Evolutionary conservation across 2,888 invertebrate genomes (phyloP), one percentile per base, ranked within the genome.

Genomic region (Troides aeacus): DNA sequence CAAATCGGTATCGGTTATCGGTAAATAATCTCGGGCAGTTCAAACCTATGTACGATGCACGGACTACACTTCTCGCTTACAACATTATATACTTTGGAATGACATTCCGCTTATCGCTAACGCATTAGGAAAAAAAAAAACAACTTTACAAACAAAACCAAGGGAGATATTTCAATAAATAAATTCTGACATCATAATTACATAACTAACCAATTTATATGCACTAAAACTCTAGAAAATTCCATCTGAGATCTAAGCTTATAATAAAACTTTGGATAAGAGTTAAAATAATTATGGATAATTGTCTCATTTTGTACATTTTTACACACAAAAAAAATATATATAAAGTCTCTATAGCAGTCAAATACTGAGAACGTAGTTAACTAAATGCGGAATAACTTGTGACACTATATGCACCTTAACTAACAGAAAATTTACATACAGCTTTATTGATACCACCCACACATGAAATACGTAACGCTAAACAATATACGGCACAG

Each of bases 251-350:
- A 92, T 92, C 92, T 92, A 89, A 87, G 80, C 91, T 92, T 92
- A 91, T 80, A 88, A 87, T 89, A 89, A 85, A 91, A 90, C 92
- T 92, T 92, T 92, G 92, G 92, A 92, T 90, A 87, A 86, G 85
- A 88, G 88, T 89, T 86, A 89, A 83, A 83, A 85, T 87, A 86
- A 86, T 86, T 86, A 86, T 87, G 81, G 84, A 85, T 83, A 86
- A 81, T 81, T 81, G 77, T 76, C 79, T 78, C 76, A 78, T 84
- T 88, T 90, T 92, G 86, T 91, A 91, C 91, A 91, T 90, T 91
- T 92, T 84, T 91, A 91, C 90, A 91, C 87, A 85, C 73, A 81
- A 86, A 87, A 86, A 53, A 30, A 4, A 30, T 30, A 30, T 7
- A 79, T 75, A 75, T 58, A 73, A 76, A 73, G 74, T 75, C 78